Evolutionary conservation across 2,888 invertebrate genomes (phyloP).

Genomic region (Augochlorella aurata): DNA sequence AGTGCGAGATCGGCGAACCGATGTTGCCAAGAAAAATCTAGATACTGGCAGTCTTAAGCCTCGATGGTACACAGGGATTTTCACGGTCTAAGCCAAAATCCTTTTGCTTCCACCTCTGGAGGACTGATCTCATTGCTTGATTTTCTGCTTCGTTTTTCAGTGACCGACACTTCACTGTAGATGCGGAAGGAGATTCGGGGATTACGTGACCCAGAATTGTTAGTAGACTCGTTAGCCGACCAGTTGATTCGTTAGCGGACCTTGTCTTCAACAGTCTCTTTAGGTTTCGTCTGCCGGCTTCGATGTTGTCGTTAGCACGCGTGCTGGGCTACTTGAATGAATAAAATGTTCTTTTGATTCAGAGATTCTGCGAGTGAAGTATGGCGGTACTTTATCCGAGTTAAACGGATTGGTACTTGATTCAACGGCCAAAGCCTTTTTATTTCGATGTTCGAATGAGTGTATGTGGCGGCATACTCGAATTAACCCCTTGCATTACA

Average conservation of each 20-base stretch:
- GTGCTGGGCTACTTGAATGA: not conserved
- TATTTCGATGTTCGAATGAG: too few species aligned
- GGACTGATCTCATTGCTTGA: not conserved
- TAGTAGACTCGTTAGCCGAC: not conserved
- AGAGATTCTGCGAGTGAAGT: too few species aligned
- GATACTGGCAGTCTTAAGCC: not conserved
- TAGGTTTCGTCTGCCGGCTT: not conserved
- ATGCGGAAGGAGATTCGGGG: not conserved
- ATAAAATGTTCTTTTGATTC: too few species aligned
- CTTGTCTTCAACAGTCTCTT: not conserved
- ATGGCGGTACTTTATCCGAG: too few species aligned
- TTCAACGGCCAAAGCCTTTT: too few species aligned
- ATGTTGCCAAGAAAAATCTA: not conserved
- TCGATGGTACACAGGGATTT: not conserved
- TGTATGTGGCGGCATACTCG: too few species aligned
- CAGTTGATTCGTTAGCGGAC: not conserved
- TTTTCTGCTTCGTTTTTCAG: not conserved
- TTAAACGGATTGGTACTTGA: too few species aligned
- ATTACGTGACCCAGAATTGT: not conserved
- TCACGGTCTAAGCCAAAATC: not conserved
- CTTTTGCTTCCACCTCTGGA: not conserved
- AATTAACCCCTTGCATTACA: too few species aligned
- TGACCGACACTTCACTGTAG: not conserved
- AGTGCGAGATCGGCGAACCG: slow-evolving; percentile 44
- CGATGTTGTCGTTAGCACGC: not conserved